Conservation (phyloP, 1,140 invertebrate species). For the Halyomorpha halys region DNA sequence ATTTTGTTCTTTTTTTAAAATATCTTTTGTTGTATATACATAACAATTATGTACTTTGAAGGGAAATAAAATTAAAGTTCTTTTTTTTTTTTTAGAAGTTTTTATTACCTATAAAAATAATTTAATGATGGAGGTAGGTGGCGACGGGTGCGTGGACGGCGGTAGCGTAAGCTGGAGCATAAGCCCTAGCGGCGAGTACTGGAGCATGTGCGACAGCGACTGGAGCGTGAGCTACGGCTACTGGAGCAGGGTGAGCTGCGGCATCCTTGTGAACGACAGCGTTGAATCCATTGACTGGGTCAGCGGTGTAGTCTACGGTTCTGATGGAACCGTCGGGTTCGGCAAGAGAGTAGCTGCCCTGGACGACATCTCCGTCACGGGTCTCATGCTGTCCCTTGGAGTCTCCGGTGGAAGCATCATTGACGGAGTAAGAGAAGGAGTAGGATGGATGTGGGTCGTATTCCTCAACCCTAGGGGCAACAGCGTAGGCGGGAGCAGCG, state of each 20-base stretch:
- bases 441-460: constrained; percentile 38
- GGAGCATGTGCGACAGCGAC: constrained; percentile 17
- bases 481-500: not conserved
- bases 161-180: constrained; percentile 14
- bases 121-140: constrained; percentile 27
- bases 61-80: no score
- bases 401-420: constrained; percentile 42
- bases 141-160: constrained; percentile 12
- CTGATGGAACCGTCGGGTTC: constrained; percentile 49
- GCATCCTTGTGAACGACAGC: constrained; percentile 42
- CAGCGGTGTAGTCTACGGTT: constrained; percentile 47
- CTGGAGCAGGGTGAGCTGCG: constrained; percentile 3
- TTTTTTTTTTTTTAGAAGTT: no score
- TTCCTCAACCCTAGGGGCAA: not conserved
- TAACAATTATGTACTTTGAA: no score
- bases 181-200: constrained; percentile 20
- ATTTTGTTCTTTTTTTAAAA: no score
- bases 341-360: constrained; percentile 43
- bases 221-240: constrained; percentile 12
- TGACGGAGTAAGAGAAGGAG: constrained; percentile 42
- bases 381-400: constrained; percentile 42
- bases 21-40: no score
- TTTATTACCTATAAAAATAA: constrained; percentile 11
- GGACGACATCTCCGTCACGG: constrained; percentile 42
- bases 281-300: constrained; percentile 48